Conservation (phyloP, 2,888 invertebrate species). For the Patella depressa region DNA sequence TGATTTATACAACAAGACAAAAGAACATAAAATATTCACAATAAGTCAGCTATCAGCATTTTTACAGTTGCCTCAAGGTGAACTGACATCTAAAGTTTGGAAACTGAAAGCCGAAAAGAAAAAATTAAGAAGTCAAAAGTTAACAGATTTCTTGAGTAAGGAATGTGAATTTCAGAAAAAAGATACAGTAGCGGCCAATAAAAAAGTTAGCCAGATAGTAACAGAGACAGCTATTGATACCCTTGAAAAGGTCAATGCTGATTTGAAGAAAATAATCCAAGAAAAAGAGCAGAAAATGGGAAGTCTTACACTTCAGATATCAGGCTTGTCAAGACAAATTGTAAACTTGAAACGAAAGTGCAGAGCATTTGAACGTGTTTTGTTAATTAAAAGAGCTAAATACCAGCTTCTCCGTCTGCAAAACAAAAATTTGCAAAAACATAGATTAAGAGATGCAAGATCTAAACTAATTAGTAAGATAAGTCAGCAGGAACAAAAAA, state of each 20-base stretch:
- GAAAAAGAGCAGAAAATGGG: background rate
- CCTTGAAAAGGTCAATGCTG: background rate
- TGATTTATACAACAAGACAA: too few species aligned
- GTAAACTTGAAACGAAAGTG: background rate
- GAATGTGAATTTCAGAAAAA: background rate
- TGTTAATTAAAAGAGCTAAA: too few species aligned
- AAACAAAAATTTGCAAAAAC: background rate
- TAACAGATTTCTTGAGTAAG: background rate
- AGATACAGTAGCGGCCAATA: background rate
- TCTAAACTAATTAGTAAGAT: too few species aligned
- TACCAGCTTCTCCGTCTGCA: background rate
- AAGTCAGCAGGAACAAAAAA: background rate
- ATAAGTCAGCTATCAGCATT: too few species aligned
- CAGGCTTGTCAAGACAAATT: background rate
- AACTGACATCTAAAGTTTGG: background rate
- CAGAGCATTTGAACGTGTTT: too few species aligned
- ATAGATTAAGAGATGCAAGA: background rate
- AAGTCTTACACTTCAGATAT: background rate
- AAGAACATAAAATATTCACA: too few species aligned
- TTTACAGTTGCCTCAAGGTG: background rate
- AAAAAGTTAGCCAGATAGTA: background rate
- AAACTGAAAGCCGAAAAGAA: background rate
- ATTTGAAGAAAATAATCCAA: background rate
- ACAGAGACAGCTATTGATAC: background rate
- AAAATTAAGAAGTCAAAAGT: background rate